Conservation (phyloP, 2,797 vertebrate genomes). For the Pitangus sulphuratus region DNA sequence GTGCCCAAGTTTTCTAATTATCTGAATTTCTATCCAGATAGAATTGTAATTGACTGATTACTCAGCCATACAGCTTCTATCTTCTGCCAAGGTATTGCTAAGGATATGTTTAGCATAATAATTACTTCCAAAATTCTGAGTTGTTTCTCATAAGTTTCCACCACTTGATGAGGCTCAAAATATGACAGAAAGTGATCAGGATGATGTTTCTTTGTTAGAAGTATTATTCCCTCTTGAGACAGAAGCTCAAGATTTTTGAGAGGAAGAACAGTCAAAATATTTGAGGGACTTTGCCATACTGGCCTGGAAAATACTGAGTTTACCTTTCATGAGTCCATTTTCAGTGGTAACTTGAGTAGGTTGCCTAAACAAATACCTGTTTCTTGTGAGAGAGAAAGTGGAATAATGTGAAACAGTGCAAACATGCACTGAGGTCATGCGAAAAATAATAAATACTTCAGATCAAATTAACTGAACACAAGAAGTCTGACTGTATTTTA, state of each 20-base stretch:
- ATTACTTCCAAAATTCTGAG: background rate
- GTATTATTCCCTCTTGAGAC: background rate
- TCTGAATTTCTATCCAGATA: background rate
- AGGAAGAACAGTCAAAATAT: background rate
- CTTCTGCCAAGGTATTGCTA: background rate
- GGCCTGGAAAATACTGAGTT: background rate
- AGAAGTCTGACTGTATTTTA: background rate
- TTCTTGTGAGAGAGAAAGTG: background rate
- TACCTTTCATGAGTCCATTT: background rate
- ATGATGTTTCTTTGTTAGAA: background rate
- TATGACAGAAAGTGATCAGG: background rate
- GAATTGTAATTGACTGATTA: background rate
- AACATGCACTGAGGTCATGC: background rate
- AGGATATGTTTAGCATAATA: background rate
- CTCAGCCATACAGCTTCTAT: background rate
- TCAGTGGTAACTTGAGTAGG: background rate
- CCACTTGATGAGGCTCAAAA: background rate
- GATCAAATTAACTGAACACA: background rate
- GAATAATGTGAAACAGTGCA: background rate
- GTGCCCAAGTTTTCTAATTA: background rate
- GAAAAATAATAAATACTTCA: background rate
- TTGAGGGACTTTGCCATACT: background rate
- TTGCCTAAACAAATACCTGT: background rate
- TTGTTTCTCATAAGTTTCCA: background rate
- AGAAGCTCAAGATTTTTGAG: background rate